Evolutionary conservation across 1,140 invertebrate genomes (phyloP), one percentile per base, ranked within the genome.

Genomic region (Atopsyche davidsoni): DNA sequence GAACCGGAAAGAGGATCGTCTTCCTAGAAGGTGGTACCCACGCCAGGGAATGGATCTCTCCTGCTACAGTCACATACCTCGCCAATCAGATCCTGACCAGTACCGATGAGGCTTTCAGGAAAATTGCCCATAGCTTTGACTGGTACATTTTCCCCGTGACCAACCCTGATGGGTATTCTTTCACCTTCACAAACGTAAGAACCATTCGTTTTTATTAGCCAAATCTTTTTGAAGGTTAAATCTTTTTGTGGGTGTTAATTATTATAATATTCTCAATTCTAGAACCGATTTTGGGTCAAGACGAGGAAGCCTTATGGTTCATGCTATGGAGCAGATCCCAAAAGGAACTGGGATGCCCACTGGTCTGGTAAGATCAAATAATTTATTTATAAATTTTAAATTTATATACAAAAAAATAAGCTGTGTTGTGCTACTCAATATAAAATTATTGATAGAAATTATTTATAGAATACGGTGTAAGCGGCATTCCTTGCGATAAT

Each of bases 151-250:
- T 86, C 35, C 82, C 82, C 0, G 64, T 74, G 16, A 62, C 75
- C 3, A 86, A 86, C 64, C 84, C 86, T 2, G 87, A 89, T 66
- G 87, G 87, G 24, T 87, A 81, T 59, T 79, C 72, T 4, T 86
- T 77, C 58, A 76, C 81, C 0, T 77, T 80, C 46, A 67, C 65
- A 0, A 62, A 32, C 2, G 77, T 79, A 63, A 69, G 62, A 17
- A 13, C 3, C 6, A 13, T 46, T 14, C 14, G 13, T 19, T 19
- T 40, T 40, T 6, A 18, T 18, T 17, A 18, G 7, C 9, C 18
- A 19, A 3, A 18, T 10, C 14, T 7, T 7, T 21, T 3, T 7
- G 14, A 6, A 40, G 18, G 9, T 21, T 40, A 7, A 16, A 40
- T 7, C 4, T 3, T 10, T 32, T 28, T 16, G 4, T 31, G 18